Conservation (phyloP, 2,888 invertebrate species). For the Troides helena region DNA sequence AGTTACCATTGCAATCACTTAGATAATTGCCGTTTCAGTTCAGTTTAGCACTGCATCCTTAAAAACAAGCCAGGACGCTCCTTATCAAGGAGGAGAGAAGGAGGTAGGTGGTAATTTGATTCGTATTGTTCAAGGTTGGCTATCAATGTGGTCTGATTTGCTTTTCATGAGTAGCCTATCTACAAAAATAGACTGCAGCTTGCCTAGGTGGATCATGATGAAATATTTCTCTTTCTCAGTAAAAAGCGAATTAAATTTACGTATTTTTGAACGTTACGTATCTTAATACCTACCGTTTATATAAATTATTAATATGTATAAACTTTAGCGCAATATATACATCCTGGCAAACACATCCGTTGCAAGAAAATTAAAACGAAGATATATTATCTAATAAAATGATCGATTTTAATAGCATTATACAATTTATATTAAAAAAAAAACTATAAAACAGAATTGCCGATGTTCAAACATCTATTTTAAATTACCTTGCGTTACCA, state of each 20-base stretch:
- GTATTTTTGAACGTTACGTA: background rate
- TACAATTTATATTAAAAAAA: conserved; percentile 3
- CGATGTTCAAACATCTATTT: conserved; percentile 4
- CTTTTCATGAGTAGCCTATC: too few relatives aligned
- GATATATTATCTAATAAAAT: conserved; percentile 24
- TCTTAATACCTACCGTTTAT: background rate
- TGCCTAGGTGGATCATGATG: too few relatives aligned
- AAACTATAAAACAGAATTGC: conserved; percentile 13
- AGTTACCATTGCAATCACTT: too few relatives aligned
- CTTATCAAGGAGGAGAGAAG: too few relatives aligned
- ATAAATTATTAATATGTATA: conserved; percentile 20
- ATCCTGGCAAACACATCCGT: conserved; percentile 27
- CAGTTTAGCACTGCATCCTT: too few relatives aligned
- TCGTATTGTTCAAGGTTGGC: too few relatives aligned
- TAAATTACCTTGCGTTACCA: background rate
- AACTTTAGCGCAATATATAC: conserved; percentile 20
- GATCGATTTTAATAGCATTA: conserved; percentile 20
- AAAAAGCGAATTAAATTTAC: background rate
- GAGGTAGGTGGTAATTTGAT: too few relatives aligned
- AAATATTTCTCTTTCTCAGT: background rate
- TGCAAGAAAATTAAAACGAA: conserved; percentile 21
- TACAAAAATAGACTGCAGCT: too few relatives aligned
- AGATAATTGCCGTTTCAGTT: too few relatives aligned
- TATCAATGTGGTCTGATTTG: too few relatives aligned
- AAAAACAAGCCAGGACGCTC: too few relatives aligned